A percentile compares a stretch with the other conserved stretches of the same genome.
Evolutionary conservation across 2,888 invertebrate genomes (phyloP).

Genomic region (Augochlorella aurata): DNA sequence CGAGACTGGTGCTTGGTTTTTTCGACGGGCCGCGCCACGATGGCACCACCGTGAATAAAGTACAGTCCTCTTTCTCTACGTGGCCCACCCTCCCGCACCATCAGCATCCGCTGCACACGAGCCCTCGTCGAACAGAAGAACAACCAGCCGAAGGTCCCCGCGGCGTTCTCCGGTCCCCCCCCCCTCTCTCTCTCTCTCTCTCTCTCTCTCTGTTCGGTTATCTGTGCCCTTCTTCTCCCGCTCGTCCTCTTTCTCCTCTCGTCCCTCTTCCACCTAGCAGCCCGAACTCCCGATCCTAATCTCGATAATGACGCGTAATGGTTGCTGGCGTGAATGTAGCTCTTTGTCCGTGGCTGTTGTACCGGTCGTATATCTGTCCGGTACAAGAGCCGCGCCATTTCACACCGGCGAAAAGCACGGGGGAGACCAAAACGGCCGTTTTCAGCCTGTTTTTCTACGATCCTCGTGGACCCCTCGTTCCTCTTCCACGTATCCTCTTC

Average conservation of each 20-base stretch:
- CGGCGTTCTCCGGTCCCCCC: constrained; percentile 46
- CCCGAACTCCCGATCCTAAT: constrained; percentile 79
- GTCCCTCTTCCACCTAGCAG: constrained; percentile 22
- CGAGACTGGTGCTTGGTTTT: constrained; percentile 40
- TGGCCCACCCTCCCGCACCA: constrained; percentile 40
- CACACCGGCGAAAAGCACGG: constrained; percentile 73
- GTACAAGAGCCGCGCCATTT: constrained; percentile 74
- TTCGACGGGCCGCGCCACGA: constrained; percentile 51
- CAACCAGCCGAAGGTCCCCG: constrained; percentile 56
- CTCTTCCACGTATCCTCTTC: background rate
- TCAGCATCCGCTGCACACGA: constrained; percentile 60
- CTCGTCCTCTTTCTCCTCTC: constrained; percentile 18
- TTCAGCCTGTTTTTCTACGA: constrained; percentile 61
- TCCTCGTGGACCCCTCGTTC: constrained; percentile 18
- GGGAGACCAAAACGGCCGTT: constrained; percentile 66
- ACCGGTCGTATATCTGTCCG: constrained; percentile 73
- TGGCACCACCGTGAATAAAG: constrained; percentile 67
- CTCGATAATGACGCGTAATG: constrained; percentile 82
- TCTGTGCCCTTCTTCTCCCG: constrained; percentile 29
- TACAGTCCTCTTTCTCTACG: constrained; percentile 39
- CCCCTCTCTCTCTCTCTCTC: constrained; percentile 15
- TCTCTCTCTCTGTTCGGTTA: constrained; percentile 41
- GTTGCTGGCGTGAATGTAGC: constrained; percentile 81
- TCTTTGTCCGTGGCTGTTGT: constrained; percentile 78
- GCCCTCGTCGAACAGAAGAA: constrained; percentile 56